These are phyloP conservation scores for Streblospio benedicti DNA, from an alignment of 1,140 invertebrate species.

Conservation along the genomic window DNA sequence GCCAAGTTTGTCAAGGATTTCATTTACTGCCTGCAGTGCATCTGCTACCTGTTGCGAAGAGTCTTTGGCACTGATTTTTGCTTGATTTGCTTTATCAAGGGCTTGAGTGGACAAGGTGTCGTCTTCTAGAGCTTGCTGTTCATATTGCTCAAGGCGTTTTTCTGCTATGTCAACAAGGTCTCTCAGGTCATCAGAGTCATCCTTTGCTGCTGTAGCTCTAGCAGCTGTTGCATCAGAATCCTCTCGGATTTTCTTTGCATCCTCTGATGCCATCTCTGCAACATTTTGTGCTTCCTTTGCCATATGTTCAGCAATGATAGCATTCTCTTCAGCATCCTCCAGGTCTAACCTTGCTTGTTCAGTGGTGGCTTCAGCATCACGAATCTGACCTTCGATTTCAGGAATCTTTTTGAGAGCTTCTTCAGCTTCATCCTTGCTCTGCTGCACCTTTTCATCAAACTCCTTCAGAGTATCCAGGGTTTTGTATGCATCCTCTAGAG, in stretches of 20 bases:
- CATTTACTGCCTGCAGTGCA: constrained; percentile 66
- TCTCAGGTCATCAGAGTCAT: constrained; percentile 66
- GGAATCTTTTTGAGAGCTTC: constrained; percentile 58
- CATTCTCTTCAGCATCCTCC: constrained; percentile 65
- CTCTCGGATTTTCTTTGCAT: constrained; percentile 66
- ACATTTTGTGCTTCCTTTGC: constrained; percentile 68
- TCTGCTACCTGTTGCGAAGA: constrained; percentile 71
- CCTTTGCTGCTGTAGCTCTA: constrained; percentile 62
- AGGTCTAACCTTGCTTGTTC: constrained; percentile 53
- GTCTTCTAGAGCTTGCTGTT: constrained; percentile 65
- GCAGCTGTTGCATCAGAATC: constrained; percentile 68
- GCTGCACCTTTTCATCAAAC: constrained; percentile 80
- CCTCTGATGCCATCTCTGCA: constrained; percentile 61
- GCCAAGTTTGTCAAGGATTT: constrained; percentile 71
- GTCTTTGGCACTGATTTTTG: constrained; percentile 68
- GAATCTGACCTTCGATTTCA: constrained; percentile 56
- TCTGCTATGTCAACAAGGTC: constrained; percentile 63
- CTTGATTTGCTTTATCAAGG: constrained; percentile 71
- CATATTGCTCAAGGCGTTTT: constrained; percentile 59
- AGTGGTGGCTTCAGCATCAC: constrained; percentile 57
- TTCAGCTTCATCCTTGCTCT: constrained; percentile 63
- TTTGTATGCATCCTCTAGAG: constrained; percentile 73
- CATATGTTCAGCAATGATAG: constrained; percentile 62
- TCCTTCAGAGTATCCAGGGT: constrained; percentile 74
- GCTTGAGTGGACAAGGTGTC: constrained; percentile 60